Base-by-base conservation (phyloP, 2,888 invertebrate genomes). In the Cecidostiba fungosa region DNA sequence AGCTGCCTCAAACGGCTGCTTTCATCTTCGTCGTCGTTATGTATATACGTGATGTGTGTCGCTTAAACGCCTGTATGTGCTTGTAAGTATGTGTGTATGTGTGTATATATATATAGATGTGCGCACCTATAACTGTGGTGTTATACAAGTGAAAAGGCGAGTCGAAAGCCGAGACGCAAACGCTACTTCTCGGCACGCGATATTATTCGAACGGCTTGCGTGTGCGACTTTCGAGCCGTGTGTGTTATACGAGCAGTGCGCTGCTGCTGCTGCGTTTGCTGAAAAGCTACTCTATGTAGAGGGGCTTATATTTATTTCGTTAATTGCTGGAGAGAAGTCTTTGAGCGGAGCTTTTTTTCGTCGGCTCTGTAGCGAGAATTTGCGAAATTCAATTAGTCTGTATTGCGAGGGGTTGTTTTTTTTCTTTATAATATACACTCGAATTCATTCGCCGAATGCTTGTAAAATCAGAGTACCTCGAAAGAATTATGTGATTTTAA, bases 111-210 rank as follows among this genome's bases (percentile, higher is more conserved):
- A 6, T 26, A 16, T 19, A 10, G 12, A 12, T 1, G 32, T 47
- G 4, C n/a, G 70, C 39, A 70, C n/a, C 36, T 1, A 10, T 77
- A 77, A 88, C 82, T 87, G 89, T 88, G 88, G 90, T 84, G 88
- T 89, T 90, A 88, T 90, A 91, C 90, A 89, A 89, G 89, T 12
- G 69, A 72, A 74, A 62, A 74, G 73, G 81, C 72, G 32, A 77
- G 77, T 70, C 89, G 87, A 87, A 88, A 88, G 89, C 89, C 89
- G 89, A 89, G 91, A 91, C 90, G 91, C 91, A 6, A 91, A 91
- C 91, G 14, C 90, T 92, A 59, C 54, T 59, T 23, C 54, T 91
- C 89, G 90, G 90, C 92, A 92, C 92, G 92, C 92, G 91, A 92
- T 91, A 88, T 88, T 78, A 86, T 81, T 83, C 86, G 85, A 82